These are phyloP conservation scores for Cenopis cana DNA, from an alignment of 2,888 invertebrate genomes.

Conservation along the genomic window DNA sequence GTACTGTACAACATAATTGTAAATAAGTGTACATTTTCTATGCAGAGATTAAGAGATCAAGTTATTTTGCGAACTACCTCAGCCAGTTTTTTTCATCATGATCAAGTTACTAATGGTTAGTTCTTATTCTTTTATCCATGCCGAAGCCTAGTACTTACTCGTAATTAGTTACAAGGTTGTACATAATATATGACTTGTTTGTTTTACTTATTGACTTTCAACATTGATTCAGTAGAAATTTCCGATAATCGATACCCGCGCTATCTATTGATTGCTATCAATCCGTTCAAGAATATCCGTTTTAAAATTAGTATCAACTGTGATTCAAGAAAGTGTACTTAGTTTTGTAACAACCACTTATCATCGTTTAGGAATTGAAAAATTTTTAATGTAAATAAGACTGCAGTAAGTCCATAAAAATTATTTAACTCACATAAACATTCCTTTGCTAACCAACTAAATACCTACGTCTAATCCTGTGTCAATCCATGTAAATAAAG, in stretches of 20 bases:
- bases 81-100: too few species aligned
- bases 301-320: conserved; percentile 28
- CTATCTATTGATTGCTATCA: conserved; percentile 38
- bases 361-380: background rate
- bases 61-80: too few species aligned
- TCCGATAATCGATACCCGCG: conserved; percentile 22
- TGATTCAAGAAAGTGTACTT: conserved; percentile 14
- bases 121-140: too few species aligned
- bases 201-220: conserved; percentile 8
- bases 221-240: conserved; percentile 16
- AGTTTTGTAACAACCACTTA: background rate
- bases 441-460: background rate
- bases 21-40: too few species aligned
- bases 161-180: background rate
- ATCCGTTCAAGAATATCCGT: conserved; percentile 26
- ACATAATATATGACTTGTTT: conserved; percentile 1
- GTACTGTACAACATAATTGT: too few species aligned
- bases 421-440: background rate
- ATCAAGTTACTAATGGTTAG: too few species aligned
- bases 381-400: background rate
- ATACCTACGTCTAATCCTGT: background rate
- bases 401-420: conserved; percentile 2
- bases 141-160: background rate
- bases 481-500: too few species aligned
- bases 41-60: too few species aligned